A percentile compares a stretch with the other conserved stretches of the same genome.
phyloP scores from a whole-genome alignment of 2,113 vertebrate genomes.

The Tauraco erythrolophus region DNA sequence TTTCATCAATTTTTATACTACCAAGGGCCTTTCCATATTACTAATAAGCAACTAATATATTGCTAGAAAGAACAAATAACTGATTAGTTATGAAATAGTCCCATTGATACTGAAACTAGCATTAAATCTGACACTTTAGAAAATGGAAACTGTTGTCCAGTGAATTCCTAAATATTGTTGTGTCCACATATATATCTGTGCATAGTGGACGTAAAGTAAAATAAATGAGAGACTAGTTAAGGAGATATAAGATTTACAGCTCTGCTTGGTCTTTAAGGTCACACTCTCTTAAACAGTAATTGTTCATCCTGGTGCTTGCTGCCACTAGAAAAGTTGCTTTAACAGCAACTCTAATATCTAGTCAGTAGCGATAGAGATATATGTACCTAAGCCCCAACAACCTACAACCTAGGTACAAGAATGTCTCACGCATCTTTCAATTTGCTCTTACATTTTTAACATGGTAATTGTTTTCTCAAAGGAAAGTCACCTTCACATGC shows the following conservation, averaged over 20 bases:
- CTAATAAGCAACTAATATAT: not conserved
- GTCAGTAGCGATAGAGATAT: slow-evolving; percentile 65
- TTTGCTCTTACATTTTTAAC: slow-evolving; percentile 2
- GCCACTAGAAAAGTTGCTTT: not conserved
- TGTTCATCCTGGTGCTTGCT: slow-evolving; percentile 40
- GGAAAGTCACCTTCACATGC: slow-evolving; percentile 72
- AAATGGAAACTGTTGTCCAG: slow-evolving; percentile 18
- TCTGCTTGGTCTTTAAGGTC: slow-evolving; percentile 66
- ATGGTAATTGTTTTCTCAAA: not conserved
- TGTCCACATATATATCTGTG: slow-evolving; percentile 37
- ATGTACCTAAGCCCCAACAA: not conserved
- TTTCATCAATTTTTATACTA: slow-evolving; percentile 13
- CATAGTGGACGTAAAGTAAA: slow-evolving; percentile 57
- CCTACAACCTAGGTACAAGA: not conserved
- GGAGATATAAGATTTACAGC: slow-evolving; percentile 68
- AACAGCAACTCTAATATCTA: slow-evolving; percentile 25
- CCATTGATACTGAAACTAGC: not conserved
- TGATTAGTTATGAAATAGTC: slow-evolving; percentile 34
- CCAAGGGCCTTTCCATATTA: not conserved
- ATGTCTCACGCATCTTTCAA: not conserved
- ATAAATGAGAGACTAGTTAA: slow-evolving; percentile 51
- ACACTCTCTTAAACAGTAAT: slow-evolving; percentile 57
- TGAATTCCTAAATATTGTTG: slow-evolving; percentile 50
- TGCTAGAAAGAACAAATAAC: not conserved
- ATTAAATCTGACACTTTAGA: slow-evolving; percentile 51